These are phyloP conservation scores for Antheraea assamensis DNA, from an alignment of 2,888 invertebrate genomes.

Conservation along the genomic window DNA sequence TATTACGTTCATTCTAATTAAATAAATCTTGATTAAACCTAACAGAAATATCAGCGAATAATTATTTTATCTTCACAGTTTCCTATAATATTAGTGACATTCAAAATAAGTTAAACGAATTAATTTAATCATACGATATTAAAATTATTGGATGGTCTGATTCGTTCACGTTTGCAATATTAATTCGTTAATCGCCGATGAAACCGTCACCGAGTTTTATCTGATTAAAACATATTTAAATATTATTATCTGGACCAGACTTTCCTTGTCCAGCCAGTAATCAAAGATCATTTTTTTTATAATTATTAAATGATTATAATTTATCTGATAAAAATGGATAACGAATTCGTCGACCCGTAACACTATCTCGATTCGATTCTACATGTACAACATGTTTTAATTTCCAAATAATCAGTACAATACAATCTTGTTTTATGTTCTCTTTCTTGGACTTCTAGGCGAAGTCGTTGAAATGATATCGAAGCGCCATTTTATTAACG, in stretches of 20 bases:
- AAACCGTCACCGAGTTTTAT: conserved; percentile 17
- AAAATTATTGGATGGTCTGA: neutral
- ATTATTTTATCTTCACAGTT: neutral
- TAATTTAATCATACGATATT: neutral
- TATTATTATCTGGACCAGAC: conserved; percentile 19
- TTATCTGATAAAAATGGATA: conserved; percentile 14
- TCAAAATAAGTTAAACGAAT: neutral
- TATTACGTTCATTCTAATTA: too few relatives aligned
- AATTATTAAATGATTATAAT: neutral
- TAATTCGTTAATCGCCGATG: conserved; percentile 6
- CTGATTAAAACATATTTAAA: conserved; percentile 18
- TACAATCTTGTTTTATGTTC: neutral
- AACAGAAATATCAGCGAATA: too few relatives aligned
- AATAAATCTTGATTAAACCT: too few relatives aligned
- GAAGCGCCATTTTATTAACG: conserved; percentile 8
- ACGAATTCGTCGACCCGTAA: conserved; percentile 12
- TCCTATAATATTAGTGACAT: neutral
- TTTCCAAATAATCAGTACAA: neutral
- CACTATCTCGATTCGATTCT: neutral
- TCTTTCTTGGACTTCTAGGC: neutral
- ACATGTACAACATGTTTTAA: neutral
- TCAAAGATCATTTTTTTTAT: neutral
- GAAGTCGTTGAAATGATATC: neutral
- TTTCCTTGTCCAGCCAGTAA: conserved; percentile 24
- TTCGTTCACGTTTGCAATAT: conserved; percentile 7